Base-by-base conservation (phyloP, 2,113 vertebrate genomes). In the Phodopus roborovskii region DNA sequence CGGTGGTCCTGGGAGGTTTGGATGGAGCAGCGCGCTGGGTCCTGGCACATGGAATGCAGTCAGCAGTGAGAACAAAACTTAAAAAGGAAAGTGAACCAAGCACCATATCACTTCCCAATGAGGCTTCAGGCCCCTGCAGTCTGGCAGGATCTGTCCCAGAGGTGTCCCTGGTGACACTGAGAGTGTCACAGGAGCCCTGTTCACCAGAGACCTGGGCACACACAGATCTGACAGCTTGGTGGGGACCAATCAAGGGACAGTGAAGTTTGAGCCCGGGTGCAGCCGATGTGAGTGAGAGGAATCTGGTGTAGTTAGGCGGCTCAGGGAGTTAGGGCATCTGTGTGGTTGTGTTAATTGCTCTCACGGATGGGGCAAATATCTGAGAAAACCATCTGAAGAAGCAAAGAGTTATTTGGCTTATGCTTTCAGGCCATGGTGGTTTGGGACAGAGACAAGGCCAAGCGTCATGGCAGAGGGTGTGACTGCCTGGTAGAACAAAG, bases 311-410 rank as follows among this genome's bases (percentile, higher is more conserved):
- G 0, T 62, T 26, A 22, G 60, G 17, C 22, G 56, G 42, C 22
- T 30, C 62, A 42, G 17, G 0, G 0, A 6, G n/a, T 1, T n/a
- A n/a, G n/a, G n/a, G 45, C 36, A 19, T 16, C 45, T 53, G 36
- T 12, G 12, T 8, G 16, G 7, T 17, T 45, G 2, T 13, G 66
- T 17, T 17, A 16, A n/a, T 17, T 26, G n/a, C 68, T 58, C 53
- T 58, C 68, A 30, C 22, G 17, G 22, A 7, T 28, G 50, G 39
- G 50, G 13, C 12, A 24, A 28, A 56, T 39, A 15, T 15, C 66
- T 28, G 33, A 71, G 36, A 39, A 5, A 8, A 11, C 48, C 42
- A 26, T 8, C 16, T 39, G 66, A 87, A 87, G 66, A 73, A 88
- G 19, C 50, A 73, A 56, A 39, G 22, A 26, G 17, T n/a, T 13